phyloP scores from a whole-genome alignment of 2,888 invertebrate species.

The Diarsia dahlii region DNA sequence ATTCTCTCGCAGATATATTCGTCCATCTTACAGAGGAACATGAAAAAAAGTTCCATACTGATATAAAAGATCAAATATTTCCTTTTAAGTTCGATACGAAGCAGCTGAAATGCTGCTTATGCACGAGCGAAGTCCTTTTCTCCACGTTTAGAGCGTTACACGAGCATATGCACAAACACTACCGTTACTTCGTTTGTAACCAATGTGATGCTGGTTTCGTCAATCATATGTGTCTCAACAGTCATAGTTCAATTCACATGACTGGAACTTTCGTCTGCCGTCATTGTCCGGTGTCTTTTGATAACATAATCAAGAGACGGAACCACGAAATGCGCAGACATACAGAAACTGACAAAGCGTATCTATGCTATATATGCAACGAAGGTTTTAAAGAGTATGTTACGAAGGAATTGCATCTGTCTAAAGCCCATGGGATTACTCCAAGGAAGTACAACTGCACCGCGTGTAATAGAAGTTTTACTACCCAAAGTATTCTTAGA shows the following conservation, averaged over 20 bases:
- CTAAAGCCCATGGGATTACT: constrained; percentile 44
- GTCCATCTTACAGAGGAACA: constrained; percentile 58
- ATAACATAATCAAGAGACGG: constrained; percentile 79
- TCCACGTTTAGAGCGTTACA: constrained; percentile 67
- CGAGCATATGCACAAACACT: constrained; percentile 78
- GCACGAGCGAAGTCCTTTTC: constrained; percentile 43
- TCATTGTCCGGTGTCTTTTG: constrained; percentile 81
- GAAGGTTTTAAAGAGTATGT: constrained; percentile 68
- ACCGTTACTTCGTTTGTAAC: constrained; percentile 76
- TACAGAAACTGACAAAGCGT: constrained; percentile 14
- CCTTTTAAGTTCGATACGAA: constrained; percentile 64
- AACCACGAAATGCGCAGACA: constrained; percentile 82
- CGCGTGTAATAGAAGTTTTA: constrained; percentile 53
- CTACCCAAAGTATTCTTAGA: constrained; percentile 17
- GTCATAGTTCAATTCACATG: constrained; percentile 73
- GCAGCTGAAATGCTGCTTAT: constrained; percentile 54
- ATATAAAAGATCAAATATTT: constrained; percentile 68
- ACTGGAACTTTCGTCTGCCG: constrained; percentile 73
- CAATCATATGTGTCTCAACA: constrained; percentile 65
- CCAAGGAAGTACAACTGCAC: constrained; percentile 24
- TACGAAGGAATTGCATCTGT: constrained; percentile 68
- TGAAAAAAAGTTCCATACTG: constrained; percentile 49
- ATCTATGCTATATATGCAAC: constrained; percentile 73
- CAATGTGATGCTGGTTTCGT: constrained; percentile 78
- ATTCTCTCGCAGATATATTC: constrained; percentile 46